Base-by-base conservation (phyloP, 1,140 invertebrate species). In the Ceratitis capitata region DNA sequence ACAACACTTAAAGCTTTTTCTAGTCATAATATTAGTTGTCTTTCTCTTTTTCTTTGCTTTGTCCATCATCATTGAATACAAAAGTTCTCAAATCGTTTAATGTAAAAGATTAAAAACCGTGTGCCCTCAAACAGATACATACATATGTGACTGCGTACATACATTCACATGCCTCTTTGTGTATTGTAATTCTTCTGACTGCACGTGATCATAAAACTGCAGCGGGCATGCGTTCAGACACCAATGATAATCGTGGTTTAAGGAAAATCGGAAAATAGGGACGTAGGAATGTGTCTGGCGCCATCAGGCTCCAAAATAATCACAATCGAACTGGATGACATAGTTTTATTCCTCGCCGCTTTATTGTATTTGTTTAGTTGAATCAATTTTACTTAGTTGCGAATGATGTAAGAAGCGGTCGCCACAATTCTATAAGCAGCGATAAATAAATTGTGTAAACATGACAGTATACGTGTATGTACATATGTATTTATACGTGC, bases 381-480 rank as follows among this genome's bases (percentile, higher is more conserved):
- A 78, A 47, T 26, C 69, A 39, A 19, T 10, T 14, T 7, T n/a
- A 23, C 23, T n/a, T n/a, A 7, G n/a, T 64, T n/a, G 19, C 35
- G 39, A 35, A 45, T 78, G 69, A 78, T 78, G 69, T 78, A 78
- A n/a, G n/a, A n/a, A 78, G 69, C 69, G 9, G 69, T 78, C 69
- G 69, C 69, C 39, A 78, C 7, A 78, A 14, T 23, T 47, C 69
- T 78, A 19, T 3, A 45, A 69, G 56, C 4, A 26, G 14, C 1
- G 56, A 58, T 23, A 19, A 26, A 45, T 45, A 47, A 1, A 4
- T 26, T 7, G 10, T 6, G 32, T 69, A 42, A 2, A 39, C 32
- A 6, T 0, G 6, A 12, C 32, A 64, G 14, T 42, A 69, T n/a
- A 19, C 1, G 29, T 26, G 29, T 10, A 74, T 45, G 23, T 45